phyloP scores from a whole-genome alignment of 2,888 invertebrate species.

The Drosophila helvetica region DNA sequence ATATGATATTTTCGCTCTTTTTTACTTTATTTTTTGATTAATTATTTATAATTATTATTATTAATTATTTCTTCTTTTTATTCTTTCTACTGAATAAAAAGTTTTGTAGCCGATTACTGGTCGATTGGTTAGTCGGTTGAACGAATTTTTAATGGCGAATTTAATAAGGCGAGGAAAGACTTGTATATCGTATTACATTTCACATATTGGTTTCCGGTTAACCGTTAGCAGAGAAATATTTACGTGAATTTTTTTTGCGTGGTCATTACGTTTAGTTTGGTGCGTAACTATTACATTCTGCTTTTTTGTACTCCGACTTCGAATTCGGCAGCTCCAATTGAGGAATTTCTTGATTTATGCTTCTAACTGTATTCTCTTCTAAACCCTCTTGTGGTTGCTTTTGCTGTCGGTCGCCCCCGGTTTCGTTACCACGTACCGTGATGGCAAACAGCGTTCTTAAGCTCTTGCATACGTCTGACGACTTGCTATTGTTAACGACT shows the following conservation, averaged over 20 bases:
- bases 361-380: conserved; percentile 1
- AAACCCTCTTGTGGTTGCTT: conserved; percentile 41
- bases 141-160: background rate
- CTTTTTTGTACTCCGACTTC: background rate
- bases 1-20: conserved; percentile 47
- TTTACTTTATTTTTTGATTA: conserved; percentile 23
- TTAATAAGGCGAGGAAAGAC: background rate
- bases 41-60: no score
- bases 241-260: background rate
- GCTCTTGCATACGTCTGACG: conserved; percentile 75
- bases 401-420: conserved; percentile 33
- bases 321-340: background rate
- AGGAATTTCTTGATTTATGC: background rate
- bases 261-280: background rate
- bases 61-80: conserved; percentile 20
- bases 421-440: conserved; percentile 71
- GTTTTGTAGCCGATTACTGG: conserved; percentile 17
- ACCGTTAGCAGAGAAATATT: background rate
- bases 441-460: conserved; percentile 76
- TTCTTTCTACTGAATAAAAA: conserved; percentile 8
- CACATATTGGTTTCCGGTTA: background rate
- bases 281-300: background rate
- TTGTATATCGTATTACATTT: background rate
- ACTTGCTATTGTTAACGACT: conserved; percentile 25
- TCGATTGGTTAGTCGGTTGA: conserved; percentile 27